Evolutionary conservation across 2,113 vertebrate genomes (phyloP).

Genomic region (Pionites leucogaster): DNA sequence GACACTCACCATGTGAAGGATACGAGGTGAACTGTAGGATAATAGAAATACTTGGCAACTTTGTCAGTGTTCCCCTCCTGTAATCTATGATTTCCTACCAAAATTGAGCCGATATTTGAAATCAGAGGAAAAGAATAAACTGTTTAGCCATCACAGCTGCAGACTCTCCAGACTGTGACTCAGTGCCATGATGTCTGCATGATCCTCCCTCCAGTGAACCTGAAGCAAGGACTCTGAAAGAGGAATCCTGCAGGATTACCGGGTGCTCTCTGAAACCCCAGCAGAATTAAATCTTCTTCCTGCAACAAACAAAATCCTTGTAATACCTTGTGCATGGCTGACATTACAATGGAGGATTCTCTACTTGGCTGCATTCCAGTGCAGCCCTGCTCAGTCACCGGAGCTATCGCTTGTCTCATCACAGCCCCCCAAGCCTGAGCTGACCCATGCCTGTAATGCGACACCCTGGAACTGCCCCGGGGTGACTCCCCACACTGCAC

Average conservation of each 20-base stretch:
- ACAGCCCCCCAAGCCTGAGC: neutral
- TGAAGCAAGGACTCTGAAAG: neutral
- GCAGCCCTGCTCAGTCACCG: neutral
- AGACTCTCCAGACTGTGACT: neutral
- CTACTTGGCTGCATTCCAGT: neutral
- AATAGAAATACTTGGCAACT: neutral
- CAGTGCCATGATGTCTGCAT: neutral
- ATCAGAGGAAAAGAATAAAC: neutral
- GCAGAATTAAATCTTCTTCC: neutral
- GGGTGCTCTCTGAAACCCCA: neutral
- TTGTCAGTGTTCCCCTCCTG: neutral
- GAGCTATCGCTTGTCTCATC: neutral
- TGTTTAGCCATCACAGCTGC: neutral
- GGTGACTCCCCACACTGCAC: neutral
- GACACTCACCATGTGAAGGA: neutral
- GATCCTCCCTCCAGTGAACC: neutral
- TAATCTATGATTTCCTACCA: neutral
- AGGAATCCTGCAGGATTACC: neutral
- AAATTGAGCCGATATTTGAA: neutral
- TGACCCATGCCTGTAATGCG: neutral
- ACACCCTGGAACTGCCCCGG: neutral
- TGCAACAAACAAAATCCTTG: neutral
- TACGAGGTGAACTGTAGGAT: neutral
- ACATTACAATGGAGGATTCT: neutral
- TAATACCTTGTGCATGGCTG: neutral